phyloP scores from a whole-genome alignment of 2,888 invertebrate genomes.

The Megaustenia siamemsis region DNA sequence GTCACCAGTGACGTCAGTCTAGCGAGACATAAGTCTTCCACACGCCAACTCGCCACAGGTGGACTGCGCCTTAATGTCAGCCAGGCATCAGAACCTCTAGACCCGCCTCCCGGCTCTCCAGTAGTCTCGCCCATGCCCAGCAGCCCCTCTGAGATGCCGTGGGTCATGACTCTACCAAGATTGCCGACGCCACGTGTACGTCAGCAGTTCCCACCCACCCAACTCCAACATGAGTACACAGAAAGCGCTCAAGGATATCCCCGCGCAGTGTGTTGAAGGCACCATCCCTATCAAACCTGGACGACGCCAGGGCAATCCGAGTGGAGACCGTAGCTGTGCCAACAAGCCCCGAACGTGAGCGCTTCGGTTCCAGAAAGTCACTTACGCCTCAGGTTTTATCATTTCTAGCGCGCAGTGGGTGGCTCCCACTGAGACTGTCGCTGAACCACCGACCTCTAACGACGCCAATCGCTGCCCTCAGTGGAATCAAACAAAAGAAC shows the following conservation, averaged over 20 bases:
- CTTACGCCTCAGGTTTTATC: conserved; percentile 13
- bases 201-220: neutral
- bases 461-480: neutral
- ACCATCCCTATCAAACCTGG: conserved; percentile 12
- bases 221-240: neutral
- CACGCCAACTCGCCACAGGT: too few relatives aligned
- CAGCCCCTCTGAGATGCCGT: neutral
- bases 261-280: conserved; percentile 26
- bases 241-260: conserved; percentile 15
- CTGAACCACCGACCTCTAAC: neutral
- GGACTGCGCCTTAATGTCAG: neutral
- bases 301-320: conserved; percentile 11
- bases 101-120: too few relatives aligned
- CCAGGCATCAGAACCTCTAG: neutral
- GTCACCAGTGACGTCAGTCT: too few relatives aligned
- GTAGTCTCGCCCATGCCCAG: neutral
- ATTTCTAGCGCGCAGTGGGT: conserved; percentile 31
- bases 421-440: neutral
- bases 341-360: neutral
- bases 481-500: neutral
- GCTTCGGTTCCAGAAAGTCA: conserved; percentile 33
- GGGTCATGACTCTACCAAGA: conserved; percentile 30
- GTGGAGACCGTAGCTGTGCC: conserved; percentile 24
- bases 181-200: conserved; percentile 21
- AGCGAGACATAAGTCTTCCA: too few relatives aligned